phyloP scores from a whole-genome alignment of 2,797 vertebrate species.

The Cyclopterus lumpus region DNA sequence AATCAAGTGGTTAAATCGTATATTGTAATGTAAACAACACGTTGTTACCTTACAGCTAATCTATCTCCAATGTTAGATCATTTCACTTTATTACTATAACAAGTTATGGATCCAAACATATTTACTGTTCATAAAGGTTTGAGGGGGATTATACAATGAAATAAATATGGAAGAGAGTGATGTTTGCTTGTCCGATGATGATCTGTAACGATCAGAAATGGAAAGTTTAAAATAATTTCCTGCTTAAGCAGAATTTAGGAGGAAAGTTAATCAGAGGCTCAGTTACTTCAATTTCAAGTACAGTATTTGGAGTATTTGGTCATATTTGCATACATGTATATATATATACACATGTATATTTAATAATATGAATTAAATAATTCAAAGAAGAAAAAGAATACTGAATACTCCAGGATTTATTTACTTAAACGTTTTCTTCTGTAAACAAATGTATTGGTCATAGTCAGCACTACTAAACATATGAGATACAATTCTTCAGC shows the following conservation, averaged over 20 bases:
- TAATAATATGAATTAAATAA: background rate
- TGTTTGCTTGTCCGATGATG: conserved; percentile 15
- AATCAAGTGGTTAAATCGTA: background rate
- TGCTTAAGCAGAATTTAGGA: conserved; percentile 9
- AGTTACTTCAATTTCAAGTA: background rate
- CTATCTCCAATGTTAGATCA: background rate
- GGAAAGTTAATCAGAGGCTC: conserved; percentile 1
- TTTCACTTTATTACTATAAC: background rate
- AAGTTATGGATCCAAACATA: background rate
- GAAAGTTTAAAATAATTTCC: conserved; percentile 22
- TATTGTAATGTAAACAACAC: background rate
- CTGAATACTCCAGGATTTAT: background rate
- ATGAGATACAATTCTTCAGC: conserved; percentile 13
- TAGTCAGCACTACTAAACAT: conserved; percentile 11
- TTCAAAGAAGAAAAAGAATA: background rate
- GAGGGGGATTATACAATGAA: background rate
- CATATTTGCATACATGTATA: background rate
- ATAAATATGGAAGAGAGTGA: background rate
- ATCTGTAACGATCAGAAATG: conserved; percentile 20
- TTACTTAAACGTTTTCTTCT: background rate
- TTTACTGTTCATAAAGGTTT: background rate
- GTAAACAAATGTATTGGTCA: background rate
- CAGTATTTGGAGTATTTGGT: background rate
- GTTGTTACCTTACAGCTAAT: background rate
- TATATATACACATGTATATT: background rate